Evolutionary conservation across 2,888 invertebrate genomes (phyloP), one percentile per base, ranked within the genome.

Genomic region (Philaethria dido): DNA sequence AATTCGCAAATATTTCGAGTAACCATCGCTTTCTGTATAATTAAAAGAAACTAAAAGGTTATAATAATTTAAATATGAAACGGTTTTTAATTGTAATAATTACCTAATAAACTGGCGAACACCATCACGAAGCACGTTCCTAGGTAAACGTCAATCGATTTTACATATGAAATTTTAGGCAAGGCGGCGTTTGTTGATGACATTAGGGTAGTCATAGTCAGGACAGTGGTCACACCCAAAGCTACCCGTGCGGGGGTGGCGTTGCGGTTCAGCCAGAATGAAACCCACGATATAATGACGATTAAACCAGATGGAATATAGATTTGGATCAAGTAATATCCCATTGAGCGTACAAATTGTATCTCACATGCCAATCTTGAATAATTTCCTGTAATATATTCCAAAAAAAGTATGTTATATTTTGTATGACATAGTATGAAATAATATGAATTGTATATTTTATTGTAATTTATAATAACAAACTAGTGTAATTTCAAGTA

Each of bases 71-170:
- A 9, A 2, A n/a, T n/a, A n/a, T n/a, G n/a, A n/a, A n/a, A n/a
- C n/a, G n/a, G n/a, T n/a, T 33, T 18, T 8, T 0, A 1, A 18
- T 18, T 16, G 13, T 33, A 45, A 68, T 57, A 64, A 70, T 96
- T 95, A 97, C 98, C 98, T 93, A 99, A 93, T 86, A 99, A 94
- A 90, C 98, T 98, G 81, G 98, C 98, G 94, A 99, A 99, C 86
- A 99, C 99, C 98, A 99, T 99, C 88, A 99, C 98, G 97, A 99
- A 99, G 94, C 98, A 98, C 83, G 98, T 98, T 83, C 98, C 98
- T 93, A 98, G 94, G 93, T 98, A 99, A 80, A 99, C 98, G 93
- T 99, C 99, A 90, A 99, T 99, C 80, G 98, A 98, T 92, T 99
- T 99, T 91, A 99, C 98, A 93, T 99, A 99, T 75, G 98, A 98